phyloP scores from a whole-genome alignment of 2,797 vertebrate species.

The Eutrigla gurnardus region DNA sequence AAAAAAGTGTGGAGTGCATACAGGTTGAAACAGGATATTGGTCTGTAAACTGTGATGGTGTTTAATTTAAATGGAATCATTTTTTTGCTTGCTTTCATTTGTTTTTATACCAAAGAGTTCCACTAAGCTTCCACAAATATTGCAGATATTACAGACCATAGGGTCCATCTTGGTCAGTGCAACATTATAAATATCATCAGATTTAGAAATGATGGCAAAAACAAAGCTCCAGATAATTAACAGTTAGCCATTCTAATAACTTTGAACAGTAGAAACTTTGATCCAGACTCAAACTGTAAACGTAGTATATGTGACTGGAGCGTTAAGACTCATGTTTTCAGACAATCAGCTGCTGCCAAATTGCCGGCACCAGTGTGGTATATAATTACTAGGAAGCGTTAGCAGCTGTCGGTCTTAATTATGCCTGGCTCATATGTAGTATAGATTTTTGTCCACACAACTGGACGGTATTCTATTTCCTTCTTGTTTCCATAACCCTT shows the following conservation, averaged over 20 bases:
- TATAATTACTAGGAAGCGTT: background rate
- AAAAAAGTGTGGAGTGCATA: no score
- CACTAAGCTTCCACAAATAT: background rate
- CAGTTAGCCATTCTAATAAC: background rate
- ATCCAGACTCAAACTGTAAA: background rate
- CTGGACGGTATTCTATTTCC: background rate
- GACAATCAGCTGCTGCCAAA: background rate
- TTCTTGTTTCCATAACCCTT: background rate
- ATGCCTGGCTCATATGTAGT: background rate
- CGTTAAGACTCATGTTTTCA: background rate
- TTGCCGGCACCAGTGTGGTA: background rate
- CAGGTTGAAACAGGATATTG: background rate
- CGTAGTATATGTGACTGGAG: background rate
- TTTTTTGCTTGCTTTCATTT: background rate
- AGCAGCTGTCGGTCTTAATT: background rate
- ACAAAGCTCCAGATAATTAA: no score
- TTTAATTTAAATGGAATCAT: background rate
- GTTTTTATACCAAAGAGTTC: background rate
- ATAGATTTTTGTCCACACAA: background rate
- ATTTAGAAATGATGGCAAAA: background rate
- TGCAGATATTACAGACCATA: background rate
- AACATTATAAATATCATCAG: background rate
- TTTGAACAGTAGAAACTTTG: background rate
- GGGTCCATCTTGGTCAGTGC: background rate
- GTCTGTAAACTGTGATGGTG: background rate